These are phyloP conservation scores for Catharus fuscescens DNA, from an alignment of 2,113 vertebrate species.

Conservation along the genomic window DNA sequence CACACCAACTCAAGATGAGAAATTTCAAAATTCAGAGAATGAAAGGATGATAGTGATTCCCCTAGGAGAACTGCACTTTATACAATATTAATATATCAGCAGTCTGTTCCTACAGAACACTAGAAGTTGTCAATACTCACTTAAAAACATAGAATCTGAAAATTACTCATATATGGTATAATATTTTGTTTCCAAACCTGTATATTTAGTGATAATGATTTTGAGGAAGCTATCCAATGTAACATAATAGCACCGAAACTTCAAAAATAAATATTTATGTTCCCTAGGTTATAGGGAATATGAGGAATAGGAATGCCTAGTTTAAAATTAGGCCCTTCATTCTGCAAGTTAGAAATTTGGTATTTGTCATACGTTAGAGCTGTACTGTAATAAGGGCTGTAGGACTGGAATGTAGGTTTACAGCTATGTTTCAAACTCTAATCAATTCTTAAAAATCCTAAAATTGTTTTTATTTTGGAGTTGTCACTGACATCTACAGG, in stretches of 20 bases:
- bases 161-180: background rate
- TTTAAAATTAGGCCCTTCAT: background rate
- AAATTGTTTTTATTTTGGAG: background rate
- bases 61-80: background rate
- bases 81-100: background rate
- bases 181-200: background rate
- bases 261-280: background rate
- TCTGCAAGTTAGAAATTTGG: background rate
- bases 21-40: background rate
- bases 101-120: background rate
- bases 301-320: background rate
- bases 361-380: background rate
- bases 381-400: background rate
- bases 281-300: background rate
- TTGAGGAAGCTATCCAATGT: background rate
- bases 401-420: background rate
- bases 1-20: background rate
- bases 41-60: background rate
- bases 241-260: background rate
- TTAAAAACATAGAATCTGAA: background rate
- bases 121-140: background rate
- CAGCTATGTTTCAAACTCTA: background rate
- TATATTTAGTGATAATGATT: background rate
- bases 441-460: background rate
- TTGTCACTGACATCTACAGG: background rate